Evolutionary conservation across 2,888 invertebrate species (phyloP), one percentile per base, ranked within the genome.

Genomic region (Dusona sp.): DNA sequence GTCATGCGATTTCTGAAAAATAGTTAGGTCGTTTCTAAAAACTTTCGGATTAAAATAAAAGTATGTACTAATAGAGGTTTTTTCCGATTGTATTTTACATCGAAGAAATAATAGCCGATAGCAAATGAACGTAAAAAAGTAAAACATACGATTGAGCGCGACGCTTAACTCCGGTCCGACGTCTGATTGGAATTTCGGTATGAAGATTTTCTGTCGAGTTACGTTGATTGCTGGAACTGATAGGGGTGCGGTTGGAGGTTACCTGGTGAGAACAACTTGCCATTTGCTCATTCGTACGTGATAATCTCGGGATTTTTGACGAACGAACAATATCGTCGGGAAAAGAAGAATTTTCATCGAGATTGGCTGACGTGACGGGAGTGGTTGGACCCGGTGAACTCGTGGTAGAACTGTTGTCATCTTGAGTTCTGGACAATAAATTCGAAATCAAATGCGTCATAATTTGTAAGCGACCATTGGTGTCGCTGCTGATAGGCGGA

Each of bases 381-480:
- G 25, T 61, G 8, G 16, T 42, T 61, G 57, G 42, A 57, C 16
- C 36, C 61, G 33, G 16, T 74, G 48, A 19, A 51, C 36, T 67
- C 22, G 25, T 16, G 1, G 29, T 33, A 19, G 38, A 13, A 13
- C n/a, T 42, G 25, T 19, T 42, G 7, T 61, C 29, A 6, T 74
- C 38, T 11, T 45, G 64, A 13, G 25, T 25, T 48, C 74, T 48
- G 16, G 19, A 33, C 2, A 61, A 38, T 33, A 68, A 4, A 1
- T 74, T 64, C 84, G 51, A 90, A 83, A 78, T 89, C 87, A 6
- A 89, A 89, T 11, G 89, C 88, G 89, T 89, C 73, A 90, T 89
- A 68, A 88, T 91, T 2, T 90, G 90, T 19, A 90, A 68, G 61
- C 88, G 90, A 51, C 83, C 73, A 25, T 86, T 88, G 3, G 65